Conservation (phyloP, 2,888 invertebrate species). For the Idaea aversata region DNA sequence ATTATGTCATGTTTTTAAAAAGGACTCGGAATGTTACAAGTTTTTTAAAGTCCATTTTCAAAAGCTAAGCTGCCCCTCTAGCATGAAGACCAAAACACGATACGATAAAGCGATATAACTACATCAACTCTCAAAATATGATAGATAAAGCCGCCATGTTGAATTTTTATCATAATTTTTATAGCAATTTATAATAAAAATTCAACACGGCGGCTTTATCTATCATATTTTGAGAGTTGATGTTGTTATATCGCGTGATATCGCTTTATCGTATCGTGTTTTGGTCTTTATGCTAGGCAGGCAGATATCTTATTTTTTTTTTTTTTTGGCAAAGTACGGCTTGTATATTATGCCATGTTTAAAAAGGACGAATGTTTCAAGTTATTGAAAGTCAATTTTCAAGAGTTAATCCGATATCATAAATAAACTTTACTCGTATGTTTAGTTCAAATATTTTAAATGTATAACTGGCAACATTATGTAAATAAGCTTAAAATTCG, state of each 20-base stretch:
- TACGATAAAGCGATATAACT: too few species aligned
- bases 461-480: conserved; percentile 16
- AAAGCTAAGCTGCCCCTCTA: too few species aligned
- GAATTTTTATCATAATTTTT: too few species aligned
- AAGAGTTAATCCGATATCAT: conserved; percentile 19
- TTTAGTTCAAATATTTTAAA: conserved; percentile 13
- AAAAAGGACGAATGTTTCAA: conserved; percentile 20
- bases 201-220: too few species aligned
- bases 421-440: not conserved
- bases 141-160: too few species aligned
- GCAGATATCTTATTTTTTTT: not conserved
- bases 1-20: conserved; percentile 24
- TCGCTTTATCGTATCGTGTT: too few species aligned
- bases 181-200: too few species aligned
- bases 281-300: too few species aligned
- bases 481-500: conserved; percentile 12
- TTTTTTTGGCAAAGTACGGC: conserved; percentile 44
- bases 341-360: conserved; percentile 35
- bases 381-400: conserved; percentile 32
- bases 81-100: too few species aligned
- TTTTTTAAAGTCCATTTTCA: conserved; percentile 31
- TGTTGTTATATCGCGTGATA: too few species aligned
- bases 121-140: too few species aligned
- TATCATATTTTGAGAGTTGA: too few species aligned
- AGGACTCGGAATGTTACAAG: conserved; percentile 26